Evolutionary conservation across 2,797 vertebrate species (phyloP).

Genomic region (Clamator glandarius): DNA sequence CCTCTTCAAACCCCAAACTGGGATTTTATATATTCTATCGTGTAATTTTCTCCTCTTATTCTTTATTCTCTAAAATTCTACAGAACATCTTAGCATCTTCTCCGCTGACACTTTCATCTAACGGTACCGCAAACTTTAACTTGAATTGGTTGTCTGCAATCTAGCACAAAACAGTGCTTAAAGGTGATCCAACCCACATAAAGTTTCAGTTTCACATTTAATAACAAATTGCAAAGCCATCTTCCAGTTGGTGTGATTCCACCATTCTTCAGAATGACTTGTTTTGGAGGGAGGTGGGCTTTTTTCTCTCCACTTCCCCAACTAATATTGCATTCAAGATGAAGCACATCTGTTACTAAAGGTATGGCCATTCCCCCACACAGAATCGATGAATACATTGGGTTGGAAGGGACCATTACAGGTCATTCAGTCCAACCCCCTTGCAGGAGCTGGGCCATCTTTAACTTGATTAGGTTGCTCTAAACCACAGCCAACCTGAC

Average conservation of each 20-base stretch:
- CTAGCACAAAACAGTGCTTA: background rate
- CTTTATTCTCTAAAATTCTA: constrained; percentile 2
- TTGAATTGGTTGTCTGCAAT: background rate
- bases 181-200: constrained; percentile 8
- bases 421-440: too few relatives aligned
- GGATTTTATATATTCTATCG: background rate
- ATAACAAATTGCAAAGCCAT: background rate
- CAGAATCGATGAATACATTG: too few relatives aligned
- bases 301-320: background rate
- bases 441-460: too few relatives aligned
- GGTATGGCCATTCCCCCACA: background rate
- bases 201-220: background rate
- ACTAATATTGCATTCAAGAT: background rate
- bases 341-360: background rate
- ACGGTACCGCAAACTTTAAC: background rate
- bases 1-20: background rate
- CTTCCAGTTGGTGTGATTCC: background rate
- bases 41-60: background rate
- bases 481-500: too few relatives aligned
- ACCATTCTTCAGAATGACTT: background rate
- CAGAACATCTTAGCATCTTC: constrained; percentile 4
- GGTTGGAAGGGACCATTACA: too few relatives aligned
- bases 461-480: too few relatives aligned
- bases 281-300: background rate
- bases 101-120: constrained; percentile 18